These are phyloP conservation scores for Xenopus laevis DNA, from an alignment of 2,113 vertebrate species.

Conservation along the genomic window DNA sequence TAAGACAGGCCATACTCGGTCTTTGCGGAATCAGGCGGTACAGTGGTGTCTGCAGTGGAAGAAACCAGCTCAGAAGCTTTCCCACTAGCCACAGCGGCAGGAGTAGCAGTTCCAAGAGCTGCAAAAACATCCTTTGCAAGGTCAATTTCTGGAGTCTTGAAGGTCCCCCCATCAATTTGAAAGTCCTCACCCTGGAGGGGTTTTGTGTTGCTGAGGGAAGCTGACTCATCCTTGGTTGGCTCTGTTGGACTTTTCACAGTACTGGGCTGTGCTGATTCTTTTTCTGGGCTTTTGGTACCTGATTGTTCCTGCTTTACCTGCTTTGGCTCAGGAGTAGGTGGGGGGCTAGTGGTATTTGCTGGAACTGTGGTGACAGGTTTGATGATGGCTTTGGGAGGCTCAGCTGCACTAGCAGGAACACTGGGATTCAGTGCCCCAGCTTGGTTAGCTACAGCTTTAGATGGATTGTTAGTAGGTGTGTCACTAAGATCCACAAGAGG, in stretches of 20 bases:
- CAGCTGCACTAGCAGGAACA: constrained; percentile 45
- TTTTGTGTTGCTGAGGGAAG: constrained; percentile 65
- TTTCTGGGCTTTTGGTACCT: constrained; percentile 65
- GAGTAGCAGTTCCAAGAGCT: constrained; percentile 74
- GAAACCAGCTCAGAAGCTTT: constrained; percentile 64
- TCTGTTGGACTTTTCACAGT: constrained; percentile 63
- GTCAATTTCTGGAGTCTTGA: constrained; percentile 85
- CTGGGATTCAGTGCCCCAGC: constrained; percentile 67
- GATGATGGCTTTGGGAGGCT: constrained; percentile 58
- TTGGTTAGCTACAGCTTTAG: constrained; percentile 61
- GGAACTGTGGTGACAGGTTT: constrained; percentile 56
- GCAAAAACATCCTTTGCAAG: constrained; percentile 91
- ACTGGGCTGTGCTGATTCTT: constrained; percentile 69
- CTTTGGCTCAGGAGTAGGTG: constrained; percentile 62
- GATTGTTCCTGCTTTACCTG: constrained; percentile 64
- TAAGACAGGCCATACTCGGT: constrained; percentile 88
- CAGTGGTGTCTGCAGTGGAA: constrained; percentile 72
- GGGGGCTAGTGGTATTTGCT: constrained; percentile 55
- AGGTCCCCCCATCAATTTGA: constrained; percentile 89
- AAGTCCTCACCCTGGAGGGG: constrained; percentile 82
- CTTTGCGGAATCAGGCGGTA: constrained; percentile 76
- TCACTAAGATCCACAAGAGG: constrained; percentile 89
- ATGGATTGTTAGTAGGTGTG: constrained; percentile 57
- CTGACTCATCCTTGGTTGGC: constrained; percentile 65
- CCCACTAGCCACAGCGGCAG: constrained; percentile 67